phyloP scores from a whole-genome alignment of 1,140 invertebrate genomes.

The Heliconius hewitsoni region DNA sequence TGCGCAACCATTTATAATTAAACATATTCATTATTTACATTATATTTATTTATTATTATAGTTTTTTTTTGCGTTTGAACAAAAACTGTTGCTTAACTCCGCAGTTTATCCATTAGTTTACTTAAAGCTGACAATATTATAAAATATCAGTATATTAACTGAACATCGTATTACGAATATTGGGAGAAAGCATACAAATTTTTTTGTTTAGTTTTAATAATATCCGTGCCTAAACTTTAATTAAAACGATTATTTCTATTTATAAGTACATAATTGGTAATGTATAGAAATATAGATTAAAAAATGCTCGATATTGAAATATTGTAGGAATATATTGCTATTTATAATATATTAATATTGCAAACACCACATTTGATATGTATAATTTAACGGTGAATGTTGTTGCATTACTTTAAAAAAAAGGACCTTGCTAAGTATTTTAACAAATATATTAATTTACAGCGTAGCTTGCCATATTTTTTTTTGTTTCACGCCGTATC shows the following conservation, averaged over 20 bases:
- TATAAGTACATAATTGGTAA: neutral
- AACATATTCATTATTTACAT: too few relatives aligned
- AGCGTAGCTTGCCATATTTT: too few relatives aligned
- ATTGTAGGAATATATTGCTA: neutral
- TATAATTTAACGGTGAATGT: neutral
- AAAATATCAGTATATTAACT: neutral
- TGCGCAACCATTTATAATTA: too few relatives aligned
- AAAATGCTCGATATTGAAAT: neutral
- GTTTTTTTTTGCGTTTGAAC: too few relatives aligned
- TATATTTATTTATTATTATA: too few relatives aligned
- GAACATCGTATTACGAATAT: neutral
- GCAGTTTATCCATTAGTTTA: neutral
- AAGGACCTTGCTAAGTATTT: too few relatives aligned
- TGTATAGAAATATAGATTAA: neutral
- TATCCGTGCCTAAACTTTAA: neutral
- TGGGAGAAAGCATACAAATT: neutral
- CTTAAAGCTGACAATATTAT: neutral
- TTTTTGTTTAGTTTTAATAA: neutral
- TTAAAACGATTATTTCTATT: neutral
- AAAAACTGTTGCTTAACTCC: too few relatives aligned
- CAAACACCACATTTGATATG: neutral
- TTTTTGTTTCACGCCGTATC: too few relatives aligned
- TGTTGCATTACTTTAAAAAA: neutral
- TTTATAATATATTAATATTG: neutral
- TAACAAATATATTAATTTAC: too few relatives aligned